Conservation (phyloP, 2,797 vertebrate species). For the Micromesistius poutassou region DNA sequence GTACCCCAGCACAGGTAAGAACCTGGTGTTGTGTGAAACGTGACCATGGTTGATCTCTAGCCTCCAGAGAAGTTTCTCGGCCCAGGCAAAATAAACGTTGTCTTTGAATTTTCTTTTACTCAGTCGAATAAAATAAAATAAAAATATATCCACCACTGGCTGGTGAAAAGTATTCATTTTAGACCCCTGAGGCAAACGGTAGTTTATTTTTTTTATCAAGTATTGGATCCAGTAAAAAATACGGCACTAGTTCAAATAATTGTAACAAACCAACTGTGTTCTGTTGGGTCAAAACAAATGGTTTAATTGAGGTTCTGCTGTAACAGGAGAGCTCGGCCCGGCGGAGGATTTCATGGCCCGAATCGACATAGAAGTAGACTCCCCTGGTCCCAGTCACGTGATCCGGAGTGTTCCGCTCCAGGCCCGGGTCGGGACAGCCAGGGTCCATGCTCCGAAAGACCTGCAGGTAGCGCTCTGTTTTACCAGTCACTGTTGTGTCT, state of each 20-base stretch:
- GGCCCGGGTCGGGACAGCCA: slow-evolving; percentile 85
- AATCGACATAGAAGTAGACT: slow-evolving; percentile 91
- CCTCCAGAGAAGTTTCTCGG: not conserved
- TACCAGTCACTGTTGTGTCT: not conserved
- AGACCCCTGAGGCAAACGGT: not conserved
- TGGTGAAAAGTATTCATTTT: not conserved
- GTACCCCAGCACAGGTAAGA: slow-evolving; percentile 79
- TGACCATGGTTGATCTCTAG: not conserved
- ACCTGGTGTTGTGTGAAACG: not conserved
- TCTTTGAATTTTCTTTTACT: not conserved
- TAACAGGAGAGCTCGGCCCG: slow-evolving; percentile 76
- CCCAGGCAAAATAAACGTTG: not conserved
- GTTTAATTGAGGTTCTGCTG: not conserved
- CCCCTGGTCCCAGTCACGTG: slow-evolving; percentile 82
- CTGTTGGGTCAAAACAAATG: not conserved
- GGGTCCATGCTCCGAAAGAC: slow-evolving; percentile 88
- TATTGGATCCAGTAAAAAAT: too few species aligned
- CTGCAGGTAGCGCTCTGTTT: slow-evolving; percentile 78
- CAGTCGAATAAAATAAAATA: not conserved
- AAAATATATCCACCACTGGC: not conserved
- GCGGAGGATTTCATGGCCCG: slow-evolving; percentile 86
- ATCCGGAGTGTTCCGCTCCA: slow-evolving; percentile 82
- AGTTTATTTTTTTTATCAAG: not conserved
- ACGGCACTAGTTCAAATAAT: too few species aligned
- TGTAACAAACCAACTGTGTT: not conserved